Conservation (phyloP, 2,888 invertebrate genomes). For the Eupithecia exiguata region DNA sequence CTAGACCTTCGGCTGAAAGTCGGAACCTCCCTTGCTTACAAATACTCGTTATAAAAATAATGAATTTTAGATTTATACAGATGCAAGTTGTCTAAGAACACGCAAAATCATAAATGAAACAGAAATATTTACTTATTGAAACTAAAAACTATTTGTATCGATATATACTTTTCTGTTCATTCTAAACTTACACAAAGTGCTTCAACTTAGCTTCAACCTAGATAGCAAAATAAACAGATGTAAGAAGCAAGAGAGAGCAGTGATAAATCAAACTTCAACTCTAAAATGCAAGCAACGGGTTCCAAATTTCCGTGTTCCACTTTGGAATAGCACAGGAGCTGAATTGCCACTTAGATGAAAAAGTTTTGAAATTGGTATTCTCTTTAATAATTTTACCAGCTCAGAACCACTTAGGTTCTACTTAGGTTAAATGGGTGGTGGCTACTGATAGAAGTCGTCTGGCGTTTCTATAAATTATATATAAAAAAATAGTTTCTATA, state of each 20-base stretch:
- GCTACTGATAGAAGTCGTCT: too few species aligned
- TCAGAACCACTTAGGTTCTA: too few species aligned
- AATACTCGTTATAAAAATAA: not conserved
- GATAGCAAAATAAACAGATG: constrained; percentile 2
- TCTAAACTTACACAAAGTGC: not conserved
- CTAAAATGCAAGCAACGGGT: not conserved
- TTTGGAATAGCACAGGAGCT: constrained; percentile 1
- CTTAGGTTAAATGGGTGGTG: too few species aligned
- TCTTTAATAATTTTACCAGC: not conserved
- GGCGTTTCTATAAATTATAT: too few species aligned
- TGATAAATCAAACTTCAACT: constrained; percentile 11
- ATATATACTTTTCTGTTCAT: not conserved
- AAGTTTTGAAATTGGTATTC: not conserved
- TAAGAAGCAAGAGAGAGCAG: not conserved
- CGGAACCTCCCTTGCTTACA: not conserved
- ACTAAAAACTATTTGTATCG: not conserved
- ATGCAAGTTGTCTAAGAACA: not conserved
- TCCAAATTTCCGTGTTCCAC: not conserved
- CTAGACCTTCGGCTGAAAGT: not conserved
- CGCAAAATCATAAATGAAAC: not conserved
- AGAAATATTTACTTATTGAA: too few species aligned
- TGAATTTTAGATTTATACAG: not conserved
- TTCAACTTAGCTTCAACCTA: not conserved
- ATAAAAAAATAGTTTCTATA: too few species aligned
- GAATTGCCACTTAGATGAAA: not conserved